These are phyloP conservation scores for Argentina silus DNA, from an alignment of 2,797 vertebrate species.

Conservation along the genomic window DNA sequence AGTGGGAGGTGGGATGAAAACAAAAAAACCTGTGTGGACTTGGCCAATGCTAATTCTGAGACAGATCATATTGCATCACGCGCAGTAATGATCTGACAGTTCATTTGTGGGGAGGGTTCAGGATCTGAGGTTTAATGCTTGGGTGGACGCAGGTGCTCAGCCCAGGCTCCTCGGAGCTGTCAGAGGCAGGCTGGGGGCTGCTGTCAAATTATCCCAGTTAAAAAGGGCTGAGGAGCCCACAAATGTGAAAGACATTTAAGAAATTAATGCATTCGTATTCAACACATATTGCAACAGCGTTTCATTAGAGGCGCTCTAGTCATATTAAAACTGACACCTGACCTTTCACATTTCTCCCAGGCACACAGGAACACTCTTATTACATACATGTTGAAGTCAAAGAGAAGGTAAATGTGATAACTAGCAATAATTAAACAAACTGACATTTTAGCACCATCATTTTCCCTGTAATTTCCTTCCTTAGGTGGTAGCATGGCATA, in stretches of 20 bases:
- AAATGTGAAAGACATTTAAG: constrained; percentile 86
- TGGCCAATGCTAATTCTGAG: constrained; percentile 96
- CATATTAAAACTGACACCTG: constrained; percentile 87
- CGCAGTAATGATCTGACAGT: constrained; percentile 99
- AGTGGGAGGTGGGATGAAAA: constrained; percentile 65
- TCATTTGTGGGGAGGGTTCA: constrained; percentile 98
- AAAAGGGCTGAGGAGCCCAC: constrained; percentile 77
- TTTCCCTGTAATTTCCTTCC: constrained; percentile 52
- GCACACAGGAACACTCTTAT: constrained; percentile 77
- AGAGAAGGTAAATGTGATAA: constrained; percentile 84
- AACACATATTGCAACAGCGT: constrained; percentile 83
- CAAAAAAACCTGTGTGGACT: constrained; percentile 79
- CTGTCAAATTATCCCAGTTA: constrained; percentile 90
- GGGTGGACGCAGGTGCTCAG: constrained; percentile 91
- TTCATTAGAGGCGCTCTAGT: constrained; percentile 82
- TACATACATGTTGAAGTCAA: constrained; percentile 83
- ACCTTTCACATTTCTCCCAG: constrained; percentile 82
- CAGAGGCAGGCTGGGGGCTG: constrained; percentile 82
- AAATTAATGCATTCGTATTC: constrained; percentile 88
- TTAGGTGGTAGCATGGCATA: constrained; percentile 23
- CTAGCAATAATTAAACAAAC: constrained; percentile 83
- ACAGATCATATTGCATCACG: constrained; percentile 99
- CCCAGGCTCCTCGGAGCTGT: constrained; percentile 83
- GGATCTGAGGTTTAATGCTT: constrained; percentile 91
- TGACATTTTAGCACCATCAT: constrained; percentile 68